Evolutionary conservation across 2,888 invertebrate species (phyloP).

Genomic region (Teleiodes luculella): DNA sequence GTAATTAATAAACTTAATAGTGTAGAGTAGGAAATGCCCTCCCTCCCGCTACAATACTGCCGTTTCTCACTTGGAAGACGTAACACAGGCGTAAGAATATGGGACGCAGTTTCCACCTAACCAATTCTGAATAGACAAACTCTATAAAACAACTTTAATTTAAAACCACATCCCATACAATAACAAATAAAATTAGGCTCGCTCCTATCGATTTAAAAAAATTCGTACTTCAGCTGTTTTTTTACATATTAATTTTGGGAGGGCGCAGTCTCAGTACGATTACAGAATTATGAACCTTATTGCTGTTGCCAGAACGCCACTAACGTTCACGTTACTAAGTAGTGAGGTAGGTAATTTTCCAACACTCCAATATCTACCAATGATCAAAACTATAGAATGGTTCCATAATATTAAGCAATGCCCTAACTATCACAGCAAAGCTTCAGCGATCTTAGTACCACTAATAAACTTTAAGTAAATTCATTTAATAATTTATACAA

Average conservation of each 20-base stretch:
- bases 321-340: background rate
- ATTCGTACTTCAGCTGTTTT: slow-evolving; percentile 3
- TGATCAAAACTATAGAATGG: background rate
- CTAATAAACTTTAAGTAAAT: background rate
- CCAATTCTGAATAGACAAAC: background rate
- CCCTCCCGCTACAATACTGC: slow-evolving; percentile 59
- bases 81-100: slow-evolving; percentile 9
- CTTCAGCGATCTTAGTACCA: background rate
- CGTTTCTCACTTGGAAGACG: slow-evolving; percentile 40
- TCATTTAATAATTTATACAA: background rate
- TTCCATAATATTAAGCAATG: slow-evolving; percentile 5
- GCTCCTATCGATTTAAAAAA: slow-evolving; percentile 1
- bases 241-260: slow-evolving; percentile 26
- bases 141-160: background rate
- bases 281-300: slow-evolving; percentile 5
- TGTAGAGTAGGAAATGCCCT: slow-evolving; percentile 72
- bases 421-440: slow-evolving; percentile 10
- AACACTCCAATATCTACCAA: slow-evolving; percentile 5
- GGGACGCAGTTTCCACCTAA: background rate
- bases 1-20: slow-evolving; percentile 66
- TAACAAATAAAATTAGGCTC: slow-evolving; percentile 5
- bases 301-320: slow-evolving; percentile 21
- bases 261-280: slow-evolving; percentile 43
- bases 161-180: slow-evolving; percentile 1
- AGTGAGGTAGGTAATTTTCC: background rate